phyloP scores from a whole-genome alignment of 2,797 vertebrate genomes.

The Sternotherus odoratus region DNA sequence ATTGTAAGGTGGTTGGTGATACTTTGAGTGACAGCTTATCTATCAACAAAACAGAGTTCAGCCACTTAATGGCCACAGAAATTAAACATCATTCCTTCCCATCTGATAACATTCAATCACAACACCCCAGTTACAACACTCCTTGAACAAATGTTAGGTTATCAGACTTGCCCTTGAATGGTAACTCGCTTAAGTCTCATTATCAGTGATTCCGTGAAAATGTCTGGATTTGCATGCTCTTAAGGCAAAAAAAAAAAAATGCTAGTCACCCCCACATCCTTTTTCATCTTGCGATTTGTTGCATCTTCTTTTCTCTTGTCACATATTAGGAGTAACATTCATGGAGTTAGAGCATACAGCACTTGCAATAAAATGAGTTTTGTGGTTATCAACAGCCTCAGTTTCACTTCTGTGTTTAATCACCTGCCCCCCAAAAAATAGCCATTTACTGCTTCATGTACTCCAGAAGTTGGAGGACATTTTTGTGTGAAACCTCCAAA shows the following conservation, averaged over 20 bases:
- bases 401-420: conserved; percentile 38
- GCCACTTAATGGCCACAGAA: neutral
- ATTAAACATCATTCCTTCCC: neutral
- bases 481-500: neutral
- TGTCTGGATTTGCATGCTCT: neutral
- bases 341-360: neutral
- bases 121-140: neutral
- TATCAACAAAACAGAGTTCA: neutral
- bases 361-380: conserved; percentile 5
- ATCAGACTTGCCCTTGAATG: neutral
- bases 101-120: neutral
- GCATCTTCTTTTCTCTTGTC: neutral
- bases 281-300: neutral
- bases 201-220: neutral
- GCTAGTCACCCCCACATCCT: neutral
- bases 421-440: neutral
- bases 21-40: neutral
- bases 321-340: neutral
- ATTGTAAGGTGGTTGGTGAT: neutral
- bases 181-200: neutral
- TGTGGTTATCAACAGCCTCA: neutral
- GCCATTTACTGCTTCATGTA: neutral
- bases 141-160: neutral
- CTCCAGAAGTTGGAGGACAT: neutral
- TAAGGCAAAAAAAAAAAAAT: neutral